Conservation (phyloP, 2,113 vertebrate species). For the Plecotus auritus region DNA sequence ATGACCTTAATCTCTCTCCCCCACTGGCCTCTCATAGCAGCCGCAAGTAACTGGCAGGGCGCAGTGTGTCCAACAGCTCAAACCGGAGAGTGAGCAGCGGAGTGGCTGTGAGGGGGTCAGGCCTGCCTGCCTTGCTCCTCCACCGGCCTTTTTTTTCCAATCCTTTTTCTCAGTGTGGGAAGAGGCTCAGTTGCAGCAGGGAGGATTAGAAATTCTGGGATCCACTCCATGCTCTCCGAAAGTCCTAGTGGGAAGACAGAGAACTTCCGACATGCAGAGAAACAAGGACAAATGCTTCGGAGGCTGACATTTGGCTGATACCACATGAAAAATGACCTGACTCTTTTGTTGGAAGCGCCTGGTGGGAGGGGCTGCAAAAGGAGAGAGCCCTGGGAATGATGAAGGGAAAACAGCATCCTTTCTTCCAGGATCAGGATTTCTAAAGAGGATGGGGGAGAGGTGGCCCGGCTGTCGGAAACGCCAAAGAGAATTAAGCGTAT, state of each 20-base stretch:
- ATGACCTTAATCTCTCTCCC: constrained; percentile 81
- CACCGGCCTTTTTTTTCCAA: neutral
- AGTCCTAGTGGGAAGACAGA: constrained; percentile 67
- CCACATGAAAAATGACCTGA: constrained; percentile 28
- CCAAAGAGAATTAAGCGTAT: neutral
- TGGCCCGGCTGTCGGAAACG: neutral
- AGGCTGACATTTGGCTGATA: constrained; percentile 24
- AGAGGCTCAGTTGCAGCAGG: constrained; percentile 35
- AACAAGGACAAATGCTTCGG: constrained; percentile 45
- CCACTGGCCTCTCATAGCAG: constrained; percentile 71
- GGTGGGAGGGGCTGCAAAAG: neutral
- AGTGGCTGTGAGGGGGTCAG: constrained; percentile 4
- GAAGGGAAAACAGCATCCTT: neutral
- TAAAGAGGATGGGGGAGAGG: neutral
- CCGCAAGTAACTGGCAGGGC: constrained; percentile 55
- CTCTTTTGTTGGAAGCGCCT: constrained; percentile 27
- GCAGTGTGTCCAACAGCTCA: constrained; percentile 54
- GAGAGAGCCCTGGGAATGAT: neutral
- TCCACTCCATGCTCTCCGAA: constrained; percentile 46
- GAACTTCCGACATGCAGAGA: constrained; percentile 56
- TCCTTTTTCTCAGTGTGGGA: constrained; percentile 49
- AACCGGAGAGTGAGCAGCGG: neutral
- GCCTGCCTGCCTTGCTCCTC: neutral
- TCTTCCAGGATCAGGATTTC: neutral
- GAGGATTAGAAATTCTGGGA: constrained; percentile 64